Percentiles rank a stretch among this genome's conserved stretches.
Conservation (phyloP, 2,797 vertebrate species). For the Vespertilio murinus region DNA sequence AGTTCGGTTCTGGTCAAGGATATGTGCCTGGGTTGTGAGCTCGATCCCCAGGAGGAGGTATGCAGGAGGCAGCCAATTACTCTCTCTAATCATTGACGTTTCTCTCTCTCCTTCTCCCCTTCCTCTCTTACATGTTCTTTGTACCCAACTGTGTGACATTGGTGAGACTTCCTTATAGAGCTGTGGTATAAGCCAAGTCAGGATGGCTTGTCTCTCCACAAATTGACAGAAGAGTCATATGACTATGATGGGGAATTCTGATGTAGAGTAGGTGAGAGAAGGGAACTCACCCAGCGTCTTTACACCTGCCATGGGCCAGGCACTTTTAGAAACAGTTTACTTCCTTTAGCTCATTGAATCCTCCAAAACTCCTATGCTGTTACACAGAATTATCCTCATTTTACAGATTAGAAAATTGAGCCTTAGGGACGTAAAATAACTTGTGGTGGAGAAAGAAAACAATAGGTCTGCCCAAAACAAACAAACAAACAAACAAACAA, state of each 20-base stretch:
- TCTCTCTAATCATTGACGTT: too few species aligned
- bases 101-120: too few species aligned
- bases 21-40: too few species aligned
- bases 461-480: neutral
- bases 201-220: neutral
- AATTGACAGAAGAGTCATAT: neutral
- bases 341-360: neutral
- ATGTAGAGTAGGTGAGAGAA: neutral
- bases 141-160: neutral
- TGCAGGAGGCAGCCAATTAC: too few species aligned
- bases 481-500: neutral
- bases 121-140: neutral
- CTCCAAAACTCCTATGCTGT: neutral
- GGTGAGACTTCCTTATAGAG: neutral
- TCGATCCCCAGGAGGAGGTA: too few species aligned
- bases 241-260: too few species aligned
- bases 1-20: too few species aligned
- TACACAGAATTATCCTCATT: neutral
- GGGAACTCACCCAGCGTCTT: neutral
- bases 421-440: neutral
- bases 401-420: neutral
- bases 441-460: neutral
- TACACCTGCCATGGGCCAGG: neutral
- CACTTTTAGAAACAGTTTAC: neutral
- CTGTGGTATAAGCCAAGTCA: neutral